Conservation (phyloP, 2,888 invertebrate genomes). For the Cinara cedri region DNA sequence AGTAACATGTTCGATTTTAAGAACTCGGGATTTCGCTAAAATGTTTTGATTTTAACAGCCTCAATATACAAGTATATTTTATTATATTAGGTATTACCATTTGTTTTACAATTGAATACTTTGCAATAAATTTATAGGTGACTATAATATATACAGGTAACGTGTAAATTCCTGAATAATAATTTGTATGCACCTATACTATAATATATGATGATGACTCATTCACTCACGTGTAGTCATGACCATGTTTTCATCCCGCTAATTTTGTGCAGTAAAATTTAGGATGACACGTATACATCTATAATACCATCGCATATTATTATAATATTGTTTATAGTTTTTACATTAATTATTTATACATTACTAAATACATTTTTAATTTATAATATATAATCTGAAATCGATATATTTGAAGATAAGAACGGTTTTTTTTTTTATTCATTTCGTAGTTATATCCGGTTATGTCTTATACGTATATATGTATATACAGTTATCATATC, state of each 20-base stretch:
- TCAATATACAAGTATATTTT: not conserved
- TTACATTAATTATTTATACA: slow-evolving; percentile 1
- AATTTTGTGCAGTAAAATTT: not conserved
- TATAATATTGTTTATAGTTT: slow-evolving; percentile 1
- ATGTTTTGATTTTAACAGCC: not conserved
- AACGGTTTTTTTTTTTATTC: not conserved
- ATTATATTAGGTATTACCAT: not conserved
- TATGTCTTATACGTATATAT: too few relatives aligned
- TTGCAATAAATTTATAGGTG: not conserved
- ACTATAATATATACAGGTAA: slow-evolving; percentile 9
- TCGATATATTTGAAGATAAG: not conserved
- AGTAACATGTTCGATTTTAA: not conserved
- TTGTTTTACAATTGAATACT: not conserved
- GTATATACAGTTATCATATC: not conserved
- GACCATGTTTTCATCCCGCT: slow-evolving; percentile 1
- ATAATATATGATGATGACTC: slow-evolving; percentile 15
- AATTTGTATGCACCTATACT: slow-evolving; percentile 1
- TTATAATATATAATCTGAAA: not conserved
- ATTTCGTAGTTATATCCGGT: not conserved
- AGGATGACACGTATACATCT: not conserved
- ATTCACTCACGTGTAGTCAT: slow-evolving; percentile 18
- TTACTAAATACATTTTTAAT: not conserved
- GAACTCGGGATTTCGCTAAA: not conserved
- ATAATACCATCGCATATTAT: too few relatives aligned
- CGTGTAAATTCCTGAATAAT: slow-evolving; percentile 36